These are phyloP conservation scores for Anagyrus pseudococci DNA, from an alignment of 2,888 invertebrate genomes.

Conservation along the genomic window DNA sequence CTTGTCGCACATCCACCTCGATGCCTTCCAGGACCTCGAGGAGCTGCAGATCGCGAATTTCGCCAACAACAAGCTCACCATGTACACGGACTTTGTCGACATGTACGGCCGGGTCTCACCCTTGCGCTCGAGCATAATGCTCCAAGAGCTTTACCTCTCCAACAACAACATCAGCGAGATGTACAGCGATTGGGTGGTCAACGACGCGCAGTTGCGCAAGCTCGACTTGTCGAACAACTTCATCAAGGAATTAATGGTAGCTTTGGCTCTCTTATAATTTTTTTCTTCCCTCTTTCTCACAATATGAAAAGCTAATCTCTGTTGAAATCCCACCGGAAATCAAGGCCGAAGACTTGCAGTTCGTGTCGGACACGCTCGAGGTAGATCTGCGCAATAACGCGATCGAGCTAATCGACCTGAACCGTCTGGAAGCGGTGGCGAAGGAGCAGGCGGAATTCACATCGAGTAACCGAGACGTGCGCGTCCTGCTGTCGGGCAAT, in stretches of 20 bases:
- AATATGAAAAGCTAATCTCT: too few species aligned
- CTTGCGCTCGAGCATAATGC: conserved; percentile 64
- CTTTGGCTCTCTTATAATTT: too few species aligned
- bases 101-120: conserved; percentile 68
- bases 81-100: conserved; percentile 86
- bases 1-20: conserved; percentile 54
- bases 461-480: conserved; percentile 43
- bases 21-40: conserved; percentile 65
- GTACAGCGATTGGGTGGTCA: conserved; percentile 71
- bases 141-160: conserved; percentile 68
- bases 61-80: conserved; percentile 71
- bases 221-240: conserved; percentile 74
- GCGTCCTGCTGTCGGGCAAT: conserved; percentile 65
- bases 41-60: conserved; percentile 65
- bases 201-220: conserved; percentile 63
- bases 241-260: conserved; percentile 67
- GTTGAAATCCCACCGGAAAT: too few species aligned
- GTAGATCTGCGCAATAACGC: conserved; percentile 67
- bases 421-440: conserved; percentile 10
- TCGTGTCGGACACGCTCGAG: conserved; percentile 51
- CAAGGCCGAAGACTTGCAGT: conserved; percentile 49
- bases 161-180: conserved; percentile 70
- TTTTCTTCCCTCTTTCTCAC: neutral
- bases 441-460: conserved; percentile 21
- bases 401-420: conserved; percentile 54